Percentiles rank a stretch among this genome's conserved stretches.
These are phyloP conservation scores for Tolypeutes matacus DNA, from an alignment of 2,797 vertebrate genomes.

Conservation along the genomic window DNA sequence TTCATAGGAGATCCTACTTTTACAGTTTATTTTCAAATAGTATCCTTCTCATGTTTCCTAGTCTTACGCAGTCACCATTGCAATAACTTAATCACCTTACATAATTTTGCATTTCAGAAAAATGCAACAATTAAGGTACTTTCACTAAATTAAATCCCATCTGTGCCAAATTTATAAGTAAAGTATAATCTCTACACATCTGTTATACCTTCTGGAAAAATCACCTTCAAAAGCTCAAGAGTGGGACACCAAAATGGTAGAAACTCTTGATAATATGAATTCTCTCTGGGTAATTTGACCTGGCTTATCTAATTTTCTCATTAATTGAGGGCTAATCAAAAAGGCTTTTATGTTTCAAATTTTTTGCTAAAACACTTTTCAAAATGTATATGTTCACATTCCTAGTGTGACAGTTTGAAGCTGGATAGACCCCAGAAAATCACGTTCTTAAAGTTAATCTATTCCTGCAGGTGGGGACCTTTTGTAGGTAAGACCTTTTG, in stretches of 20 bases:
- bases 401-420: not conserved
- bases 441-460: no score
- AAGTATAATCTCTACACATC: not conserved
- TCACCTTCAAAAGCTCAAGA: not conserved
- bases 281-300: not conserved
- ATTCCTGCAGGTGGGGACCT: no score
- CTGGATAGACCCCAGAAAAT: no score
- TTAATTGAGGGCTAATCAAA: not conserved
- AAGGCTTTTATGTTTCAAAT: not conserved
- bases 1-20: not conserved
- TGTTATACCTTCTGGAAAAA: not conserved
- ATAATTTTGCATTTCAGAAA: slow-evolving; percentile 38
- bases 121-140: not conserved
- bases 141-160: slow-evolving; percentile 52
- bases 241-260: not conserved
- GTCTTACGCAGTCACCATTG: slow-evolving; percentile 10
- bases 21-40: not conserved
- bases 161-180: slow-evolving; percentile 17
- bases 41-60: slow-evolving; percentile 20
- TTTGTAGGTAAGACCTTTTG: no score
- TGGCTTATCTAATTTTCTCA: not conserved
- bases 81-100: slow-evolving; percentile 21
- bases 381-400: not conserved
- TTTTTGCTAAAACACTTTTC: not conserved
- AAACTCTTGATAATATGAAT: not conserved